Conservation (phyloP, 2,797 vertebrate genomes). For the Artibeus lituratus region DNA sequence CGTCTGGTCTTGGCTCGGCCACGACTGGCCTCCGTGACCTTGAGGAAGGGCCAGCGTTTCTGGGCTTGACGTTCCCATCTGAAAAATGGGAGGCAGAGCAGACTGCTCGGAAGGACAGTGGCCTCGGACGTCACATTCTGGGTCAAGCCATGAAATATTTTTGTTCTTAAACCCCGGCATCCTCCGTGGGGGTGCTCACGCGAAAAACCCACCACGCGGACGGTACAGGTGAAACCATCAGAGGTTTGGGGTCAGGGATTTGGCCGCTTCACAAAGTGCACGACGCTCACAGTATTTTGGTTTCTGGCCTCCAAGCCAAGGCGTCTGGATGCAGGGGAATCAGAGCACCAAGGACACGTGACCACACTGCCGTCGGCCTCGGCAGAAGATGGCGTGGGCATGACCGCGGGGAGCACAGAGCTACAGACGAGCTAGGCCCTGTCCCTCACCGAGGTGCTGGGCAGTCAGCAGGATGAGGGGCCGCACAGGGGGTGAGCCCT, state of each 20-base stretch:
- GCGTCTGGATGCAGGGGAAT: neutral
- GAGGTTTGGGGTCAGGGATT: neutral
- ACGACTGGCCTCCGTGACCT: neutral
- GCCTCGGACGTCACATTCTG: neutral
- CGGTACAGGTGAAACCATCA: neutral
- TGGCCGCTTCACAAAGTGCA: slow-evolving; percentile 17
- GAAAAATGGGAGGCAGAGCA: slow-evolving; percentile 46
- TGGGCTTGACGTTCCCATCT: slow-evolving; percentile 26
- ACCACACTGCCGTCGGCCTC: neutral
- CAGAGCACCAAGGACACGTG: neutral
- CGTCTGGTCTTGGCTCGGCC: neutral
- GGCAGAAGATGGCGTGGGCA: neutral
- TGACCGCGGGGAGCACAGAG: neutral
- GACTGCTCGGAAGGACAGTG: neutral
- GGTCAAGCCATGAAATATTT: neutral
- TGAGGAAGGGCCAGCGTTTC: neutral
- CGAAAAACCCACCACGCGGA: neutral
- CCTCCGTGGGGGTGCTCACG: neutral
- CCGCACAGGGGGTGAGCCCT: neutral
- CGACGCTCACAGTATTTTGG: slow-evolving; percentile 44
- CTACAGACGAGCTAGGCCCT: neutral
- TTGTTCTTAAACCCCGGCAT: neutral
- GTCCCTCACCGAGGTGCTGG: neutral
- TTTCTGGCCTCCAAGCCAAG: neutral
- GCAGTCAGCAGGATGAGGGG: neutral